Conservation (phyloP, 2,797 vertebrate species). For the Pseudochirops cupreus region DNA sequence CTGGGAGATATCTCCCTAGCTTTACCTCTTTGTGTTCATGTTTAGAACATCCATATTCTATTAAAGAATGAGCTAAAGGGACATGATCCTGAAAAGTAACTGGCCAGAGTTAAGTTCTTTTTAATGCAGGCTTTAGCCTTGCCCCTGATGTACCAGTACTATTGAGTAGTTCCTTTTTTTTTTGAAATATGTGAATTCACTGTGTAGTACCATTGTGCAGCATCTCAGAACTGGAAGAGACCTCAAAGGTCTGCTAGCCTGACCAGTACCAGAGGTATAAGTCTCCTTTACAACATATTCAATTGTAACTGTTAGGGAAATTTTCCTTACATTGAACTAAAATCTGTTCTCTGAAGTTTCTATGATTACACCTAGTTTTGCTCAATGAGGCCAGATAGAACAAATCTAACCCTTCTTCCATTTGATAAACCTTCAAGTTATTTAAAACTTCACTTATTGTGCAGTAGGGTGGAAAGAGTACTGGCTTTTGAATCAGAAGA, state of each 20-base stretch:
- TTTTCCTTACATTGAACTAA: neutral
- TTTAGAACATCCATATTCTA: slow-evolving; percentile 2
- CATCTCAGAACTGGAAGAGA: neutral
- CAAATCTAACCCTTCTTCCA: neutral
- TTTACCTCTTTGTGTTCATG: neutral
- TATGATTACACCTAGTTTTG: neutral
- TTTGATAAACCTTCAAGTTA: neutral
- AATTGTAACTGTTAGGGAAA: neutral
- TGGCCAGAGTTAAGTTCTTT: neutral
- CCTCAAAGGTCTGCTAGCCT: neutral
- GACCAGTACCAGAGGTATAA: neutral
- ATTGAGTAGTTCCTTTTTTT: neutral
- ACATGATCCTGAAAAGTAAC: neutral
- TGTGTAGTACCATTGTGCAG: neutral
- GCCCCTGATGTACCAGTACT: neutral
- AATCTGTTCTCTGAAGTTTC: neutral
- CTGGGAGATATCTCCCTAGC: neutral
- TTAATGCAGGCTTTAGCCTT: slow-evolving; percentile 14
- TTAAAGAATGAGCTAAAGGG: slow-evolving; percentile 8
- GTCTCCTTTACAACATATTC: neutral
- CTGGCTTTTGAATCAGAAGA: neutral
- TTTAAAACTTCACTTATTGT: neutral
- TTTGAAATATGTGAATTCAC: neutral
- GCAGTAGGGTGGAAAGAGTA: neutral
- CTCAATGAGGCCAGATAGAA: neutral